Conservation (phyloP, 2,888 invertebrate genomes). For the Teleiodes luculella region DNA sequence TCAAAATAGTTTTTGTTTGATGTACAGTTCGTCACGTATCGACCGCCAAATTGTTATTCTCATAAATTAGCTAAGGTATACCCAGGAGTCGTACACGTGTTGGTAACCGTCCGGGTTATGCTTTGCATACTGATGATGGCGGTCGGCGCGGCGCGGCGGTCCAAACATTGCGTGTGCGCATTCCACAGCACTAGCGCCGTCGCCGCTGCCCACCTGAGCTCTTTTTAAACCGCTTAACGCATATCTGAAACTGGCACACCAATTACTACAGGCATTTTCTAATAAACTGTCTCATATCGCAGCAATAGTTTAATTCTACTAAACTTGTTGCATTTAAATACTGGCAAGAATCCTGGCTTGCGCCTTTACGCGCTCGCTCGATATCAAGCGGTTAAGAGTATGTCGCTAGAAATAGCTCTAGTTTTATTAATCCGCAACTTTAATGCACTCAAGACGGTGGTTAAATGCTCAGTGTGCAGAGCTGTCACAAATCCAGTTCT, state of each 20-base stretch:
- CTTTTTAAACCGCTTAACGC: slow-evolving; percentile 26
- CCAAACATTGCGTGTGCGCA: slow-evolving; percentile 59
- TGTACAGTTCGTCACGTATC: slow-evolving; percentile 36
- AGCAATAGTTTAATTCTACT: neutral
- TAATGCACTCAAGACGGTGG: slow-evolving; percentile 44
- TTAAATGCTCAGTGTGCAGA: slow-evolving; percentile 41
- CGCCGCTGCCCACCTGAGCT: slow-evolving; percentile 33
- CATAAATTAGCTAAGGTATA: slow-evolving; percentile 61
- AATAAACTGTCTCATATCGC: neutral
- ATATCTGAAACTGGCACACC: slow-evolving; percentile 2
- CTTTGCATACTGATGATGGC: slow-evolving; percentile 70
- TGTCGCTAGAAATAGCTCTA: slow-evolving; percentile 49
- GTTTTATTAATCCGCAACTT: slow-evolving; percentile 52
- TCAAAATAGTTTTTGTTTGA: slow-evolving; percentile 5
- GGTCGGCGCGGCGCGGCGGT: no score
- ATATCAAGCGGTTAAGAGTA: slow-evolving; percentile 32
- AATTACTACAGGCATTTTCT: slow-evolving; percentile 1
- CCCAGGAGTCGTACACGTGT: slow-evolving; percentile 57
- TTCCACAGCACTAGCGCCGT: slow-evolving; percentile 44
- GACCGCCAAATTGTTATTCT: slow-evolving; percentile 45
- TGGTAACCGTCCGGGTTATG: slow-evolving; percentile 53
- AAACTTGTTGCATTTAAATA: slow-evolving; percentile 6
- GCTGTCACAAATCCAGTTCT: slow-evolving; percentile 65
- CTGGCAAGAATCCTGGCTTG: neutral
- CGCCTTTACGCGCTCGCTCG: slow-evolving; percentile 9